Conservation (phyloP, 2,797 vertebrate species). For the Dipus sagitta region DNA sequence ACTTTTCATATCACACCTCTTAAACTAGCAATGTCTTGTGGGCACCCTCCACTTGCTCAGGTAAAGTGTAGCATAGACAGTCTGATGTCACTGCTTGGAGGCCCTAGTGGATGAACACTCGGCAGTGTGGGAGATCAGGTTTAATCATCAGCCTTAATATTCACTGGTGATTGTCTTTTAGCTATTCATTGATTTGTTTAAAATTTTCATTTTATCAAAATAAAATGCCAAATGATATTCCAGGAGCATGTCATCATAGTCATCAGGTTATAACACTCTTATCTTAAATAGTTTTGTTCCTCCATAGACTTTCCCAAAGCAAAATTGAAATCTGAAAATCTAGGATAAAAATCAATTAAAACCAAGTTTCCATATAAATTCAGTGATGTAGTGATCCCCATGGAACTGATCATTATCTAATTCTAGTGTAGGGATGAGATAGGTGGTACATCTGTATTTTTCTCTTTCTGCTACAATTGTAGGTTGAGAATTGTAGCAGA, state of each 20-base stretch:
- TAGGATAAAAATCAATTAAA: conserved; percentile 37
- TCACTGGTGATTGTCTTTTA: background rate
- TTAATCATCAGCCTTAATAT: too few relatives aligned
- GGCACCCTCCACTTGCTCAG: background rate
- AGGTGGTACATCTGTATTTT: background rate
- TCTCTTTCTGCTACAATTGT: background rate
- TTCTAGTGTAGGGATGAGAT: background rate
- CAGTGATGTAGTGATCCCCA: background rate
- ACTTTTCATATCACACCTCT: background rate
- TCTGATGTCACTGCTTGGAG: background rate
- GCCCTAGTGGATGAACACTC: background rate
- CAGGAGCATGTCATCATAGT: background rate
- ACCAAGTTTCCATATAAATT: background rate
- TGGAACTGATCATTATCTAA: background rate
- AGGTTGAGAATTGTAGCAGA: background rate
- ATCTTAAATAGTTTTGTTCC: background rate
- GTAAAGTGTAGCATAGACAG: background rate
- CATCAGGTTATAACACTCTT: background rate
- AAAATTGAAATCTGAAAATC: conserved; percentile 32
- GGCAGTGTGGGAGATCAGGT: too few relatives aligned
- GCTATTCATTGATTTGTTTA: background rate
- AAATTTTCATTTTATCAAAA: conserved; percentile 15
- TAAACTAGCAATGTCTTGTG: background rate
- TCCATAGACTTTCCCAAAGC: conserved; percentile 5
- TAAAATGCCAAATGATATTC: background rate